Evolutionary conservation across 2,888 invertebrate genomes (phyloP).

Genomic region (Caenorhabditis auriculariae): DNA sequence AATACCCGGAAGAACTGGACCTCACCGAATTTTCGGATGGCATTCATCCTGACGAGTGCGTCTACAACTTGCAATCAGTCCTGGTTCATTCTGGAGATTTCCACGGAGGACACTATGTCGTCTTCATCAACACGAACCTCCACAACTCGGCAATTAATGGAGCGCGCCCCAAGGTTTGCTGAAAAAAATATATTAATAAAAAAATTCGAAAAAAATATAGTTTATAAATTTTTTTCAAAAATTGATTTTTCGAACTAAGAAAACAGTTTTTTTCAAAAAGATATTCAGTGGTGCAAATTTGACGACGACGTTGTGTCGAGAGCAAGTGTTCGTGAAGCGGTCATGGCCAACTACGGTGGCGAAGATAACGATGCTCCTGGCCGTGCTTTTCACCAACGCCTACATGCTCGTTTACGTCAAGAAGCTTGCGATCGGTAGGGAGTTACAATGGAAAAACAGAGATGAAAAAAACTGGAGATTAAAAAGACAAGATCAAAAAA

Average conservation of each 20-base stretch:
- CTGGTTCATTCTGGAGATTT: constrained; percentile 99
- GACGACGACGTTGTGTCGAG: constrained; percentile 98
- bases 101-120: constrained; percentile 98
- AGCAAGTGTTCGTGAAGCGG: constrained; percentile 91
- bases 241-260: too few species aligned
- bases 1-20: constrained; percentile 90
- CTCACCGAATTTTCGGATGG: constrained; percentile 79
- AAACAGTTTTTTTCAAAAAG: constrained; percentile 43
- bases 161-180: too few species aligned
- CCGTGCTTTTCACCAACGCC: too few species aligned
- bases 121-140: constrained; percentile 94
- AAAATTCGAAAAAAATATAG: too few species aligned
- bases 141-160: constrained; percentile 74
- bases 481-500: too few species aligned
- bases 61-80: constrained; percentile 73
- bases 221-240: too few species aligned
- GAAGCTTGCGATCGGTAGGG: constrained; percentile 69
- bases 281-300: constrained; percentile 89
- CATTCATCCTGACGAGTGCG: constrained; percentile 44
- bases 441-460: too few species aligned
- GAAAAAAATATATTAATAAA: too few species aligned
- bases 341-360: constrained; percentile 95
- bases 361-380: constrained; percentile 92
- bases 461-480: neutral
- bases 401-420: constrained; percentile 99